These are phyloP conservation scores for Drosophila azteca DNA, from an alignment of 1,140 invertebrate species.

Conservation along the genomic window DNA sequence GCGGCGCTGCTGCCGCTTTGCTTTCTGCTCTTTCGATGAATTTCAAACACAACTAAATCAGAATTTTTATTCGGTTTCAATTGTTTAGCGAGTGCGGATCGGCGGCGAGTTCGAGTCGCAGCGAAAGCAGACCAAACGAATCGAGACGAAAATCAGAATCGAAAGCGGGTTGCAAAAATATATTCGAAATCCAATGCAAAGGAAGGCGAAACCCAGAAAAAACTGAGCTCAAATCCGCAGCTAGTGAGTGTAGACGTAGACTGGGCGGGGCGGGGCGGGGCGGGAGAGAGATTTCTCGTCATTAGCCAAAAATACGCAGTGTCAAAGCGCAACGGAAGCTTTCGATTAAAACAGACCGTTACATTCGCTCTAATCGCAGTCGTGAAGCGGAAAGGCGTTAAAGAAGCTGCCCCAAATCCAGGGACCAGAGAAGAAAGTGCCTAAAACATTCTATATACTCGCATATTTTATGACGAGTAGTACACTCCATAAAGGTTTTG, in stretches of 20 bases:
- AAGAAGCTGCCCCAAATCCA: slow-evolving; percentile 13
- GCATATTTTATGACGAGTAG: slow-evolving; percentile 1
- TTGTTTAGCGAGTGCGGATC: slow-evolving; percentile 83
- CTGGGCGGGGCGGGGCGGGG: not conserved
- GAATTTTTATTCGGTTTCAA: slow-evolving; percentile 84
- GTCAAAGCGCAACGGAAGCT: slow-evolving; percentile 69
- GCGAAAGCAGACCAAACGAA: slow-evolving; percentile 34
- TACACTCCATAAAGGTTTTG: no score
- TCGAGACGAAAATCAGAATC: slow-evolving; percentile 46
- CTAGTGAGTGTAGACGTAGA: slow-evolving; percentile 3
- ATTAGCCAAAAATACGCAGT: slow-evolving; percentile 58
- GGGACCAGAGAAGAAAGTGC: slow-evolving; percentile 27
- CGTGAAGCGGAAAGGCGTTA: slow-evolving; percentile 7
- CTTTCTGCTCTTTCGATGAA: slow-evolving; percentile 78
- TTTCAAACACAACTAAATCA: slow-evolving; percentile 83
- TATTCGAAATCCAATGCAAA: slow-evolving; percentile 27
- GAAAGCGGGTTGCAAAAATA: slow-evolving; percentile 16
- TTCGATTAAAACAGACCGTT: slow-evolving; percentile 51
- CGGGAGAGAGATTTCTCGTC: slow-evolving; percentile 49
- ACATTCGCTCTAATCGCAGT: slow-evolving; percentile 48
- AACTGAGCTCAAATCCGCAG: slow-evolving; percentile 27
- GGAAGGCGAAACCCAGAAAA: slow-evolving; percentile 23
- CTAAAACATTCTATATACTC: not conserved
- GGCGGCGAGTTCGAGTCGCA: slow-evolving; percentile 47
- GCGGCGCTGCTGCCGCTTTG: slow-evolving; percentile 47